Evolutionary conservation across 2,113 vertebrate species (phyloP).

Genomic region (Chelonoidis abingdonii): DNA sequence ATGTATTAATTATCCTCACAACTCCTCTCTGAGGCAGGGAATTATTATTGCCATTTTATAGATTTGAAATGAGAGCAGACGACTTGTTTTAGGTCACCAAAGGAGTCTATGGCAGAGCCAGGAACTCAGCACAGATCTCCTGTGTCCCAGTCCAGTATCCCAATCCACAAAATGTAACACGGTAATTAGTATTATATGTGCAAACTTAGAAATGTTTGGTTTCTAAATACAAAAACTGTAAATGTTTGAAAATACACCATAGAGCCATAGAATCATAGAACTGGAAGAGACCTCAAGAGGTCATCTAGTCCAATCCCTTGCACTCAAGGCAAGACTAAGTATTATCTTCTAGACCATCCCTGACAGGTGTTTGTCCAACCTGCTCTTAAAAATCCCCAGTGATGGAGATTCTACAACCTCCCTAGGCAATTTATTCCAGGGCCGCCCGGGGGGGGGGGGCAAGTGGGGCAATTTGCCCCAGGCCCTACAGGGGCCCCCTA

Average conservation of each 20-base stretch:
- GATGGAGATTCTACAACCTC: too few relatives aligned
- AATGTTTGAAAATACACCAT: background rate
- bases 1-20: background rate
- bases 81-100: background rate
- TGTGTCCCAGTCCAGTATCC: background rate
- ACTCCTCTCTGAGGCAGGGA: background rate
- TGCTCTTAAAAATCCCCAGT: too few relatives aligned
- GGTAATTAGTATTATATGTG: accelerated
- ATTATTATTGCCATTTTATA: background rate
- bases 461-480: too few relatives aligned
- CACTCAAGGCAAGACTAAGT: too few relatives aligned
- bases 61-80: background rate
- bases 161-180: background rate
- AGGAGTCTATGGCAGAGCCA: background rate
- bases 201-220: background rate
- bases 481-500: too few relatives aligned
- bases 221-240: background rate
- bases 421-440: too few relatives aligned
- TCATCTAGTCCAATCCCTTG: too few relatives aligned
- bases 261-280: too few relatives aligned
- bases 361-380: too few relatives aligned
- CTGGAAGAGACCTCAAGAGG: too few relatives aligned
- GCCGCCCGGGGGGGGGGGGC: too few relatives aligned
- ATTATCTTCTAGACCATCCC: too few relatives aligned
- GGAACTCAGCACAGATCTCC: background rate